These are phyloP conservation scores for Ginglymostoma cirratum DNA, from an alignment of 2,113 vertebrate species.

Conservation along the genomic window DNA sequence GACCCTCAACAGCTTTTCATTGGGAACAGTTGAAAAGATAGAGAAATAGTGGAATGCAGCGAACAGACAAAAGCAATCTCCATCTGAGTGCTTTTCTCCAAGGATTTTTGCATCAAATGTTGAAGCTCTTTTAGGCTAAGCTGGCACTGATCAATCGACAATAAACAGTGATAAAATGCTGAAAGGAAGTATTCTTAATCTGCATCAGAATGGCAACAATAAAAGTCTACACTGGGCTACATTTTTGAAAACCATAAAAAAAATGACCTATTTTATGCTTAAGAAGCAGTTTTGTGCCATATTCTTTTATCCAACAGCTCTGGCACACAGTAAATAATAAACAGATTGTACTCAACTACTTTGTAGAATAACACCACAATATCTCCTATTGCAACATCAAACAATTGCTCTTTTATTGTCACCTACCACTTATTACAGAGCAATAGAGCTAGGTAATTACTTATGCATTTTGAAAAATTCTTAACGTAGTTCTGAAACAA, in stretches of 20 bases:
- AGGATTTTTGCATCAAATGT: background rate
- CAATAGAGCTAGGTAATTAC: background rate
- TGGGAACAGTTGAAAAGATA: background rate
- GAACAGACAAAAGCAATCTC: background rate
- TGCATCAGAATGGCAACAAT: background rate
- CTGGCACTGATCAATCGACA: conserved; percentile 17
- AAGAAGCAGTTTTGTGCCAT: background rate
- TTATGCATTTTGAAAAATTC: background rate
- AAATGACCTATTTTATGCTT: background rate
- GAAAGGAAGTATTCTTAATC: conserved; percentile 2
- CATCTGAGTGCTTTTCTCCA: background rate
- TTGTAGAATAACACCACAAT: background rate
- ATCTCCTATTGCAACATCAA: background rate
- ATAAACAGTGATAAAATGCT: background rate
- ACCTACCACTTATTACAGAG: background rate
- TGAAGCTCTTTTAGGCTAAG: background rate
- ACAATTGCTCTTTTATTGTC: background rate
- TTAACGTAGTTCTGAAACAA: background rate
- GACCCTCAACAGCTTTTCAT: background rate
- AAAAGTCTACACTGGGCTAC: background rate
- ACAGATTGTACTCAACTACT: background rate
- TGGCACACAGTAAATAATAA: background rate
- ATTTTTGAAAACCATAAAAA: background rate
- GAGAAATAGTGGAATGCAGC: background rate
- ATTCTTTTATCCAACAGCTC: background rate